These are phyloP conservation scores for Ptycholaimellus sp. DNA, from an alignment of 2,888 invertebrate species.

Conservation along the genomic window DNA sequence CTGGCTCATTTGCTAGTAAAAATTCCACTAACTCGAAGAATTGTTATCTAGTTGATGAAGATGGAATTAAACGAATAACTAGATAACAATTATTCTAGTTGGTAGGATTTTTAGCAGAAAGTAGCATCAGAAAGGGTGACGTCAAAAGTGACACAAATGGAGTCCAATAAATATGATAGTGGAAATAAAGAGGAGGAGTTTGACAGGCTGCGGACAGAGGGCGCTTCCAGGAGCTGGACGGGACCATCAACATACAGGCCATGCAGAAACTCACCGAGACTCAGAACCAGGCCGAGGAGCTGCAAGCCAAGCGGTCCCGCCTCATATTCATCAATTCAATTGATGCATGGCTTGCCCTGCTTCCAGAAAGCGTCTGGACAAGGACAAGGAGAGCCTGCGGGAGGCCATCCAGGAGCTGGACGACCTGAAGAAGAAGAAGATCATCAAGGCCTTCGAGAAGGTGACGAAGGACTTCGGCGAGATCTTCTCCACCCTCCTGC, in stretches of 20 bases:
- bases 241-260: slow-evolving; percentile 46
- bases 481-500: slow-evolving; percentile 68
- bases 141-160: slow-evolving; percentile 43
- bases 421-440: slow-evolving; percentile 58
- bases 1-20: too few species aligned
- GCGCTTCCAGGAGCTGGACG: slow-evolving; percentile 32
- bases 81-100: too few species aligned
- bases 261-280: slow-evolving; percentile 61
- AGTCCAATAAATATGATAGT: slow-evolving; percentile 37
- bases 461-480: slow-evolving; percentile 78
- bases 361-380: slow-evolving; percentile 46
- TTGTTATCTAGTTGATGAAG: too few species aligned
- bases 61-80: too few species aligned
- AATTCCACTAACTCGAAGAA: too few species aligned
- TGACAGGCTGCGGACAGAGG: too few species aligned
- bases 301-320: slow-evolving; percentile 45
- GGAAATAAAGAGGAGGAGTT: too few species aligned
- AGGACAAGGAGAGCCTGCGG: slow-evolving; percentile 47
- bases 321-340: too few species aligned
- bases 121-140: slow-evolving; percentile 19
- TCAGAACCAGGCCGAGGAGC: slow-evolving; percentile 52
- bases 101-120: too few species aligned
- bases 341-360: too few species aligned
- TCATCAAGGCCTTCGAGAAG: slow-evolving; percentile 51
- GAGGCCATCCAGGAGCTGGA: slow-evolving; percentile 64